phyloP scores from a whole-genome alignment of 1,140 invertebrate species.

The Andricus grossulariae region DNA sequence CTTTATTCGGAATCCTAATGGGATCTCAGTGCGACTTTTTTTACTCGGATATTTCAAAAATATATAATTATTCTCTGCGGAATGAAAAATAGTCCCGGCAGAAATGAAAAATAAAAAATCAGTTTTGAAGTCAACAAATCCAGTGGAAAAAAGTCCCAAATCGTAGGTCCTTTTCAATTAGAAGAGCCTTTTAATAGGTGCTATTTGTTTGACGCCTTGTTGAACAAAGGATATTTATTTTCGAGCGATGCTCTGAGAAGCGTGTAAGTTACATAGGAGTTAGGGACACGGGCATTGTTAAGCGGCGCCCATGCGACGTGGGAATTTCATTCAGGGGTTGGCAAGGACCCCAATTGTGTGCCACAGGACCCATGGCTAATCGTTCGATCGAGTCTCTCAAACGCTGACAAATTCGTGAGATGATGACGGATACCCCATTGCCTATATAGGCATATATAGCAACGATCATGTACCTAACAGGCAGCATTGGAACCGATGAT shows the following conservation, averaged over 20 bases:
- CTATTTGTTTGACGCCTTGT: conserved; percentile 45
- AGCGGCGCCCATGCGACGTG: conserved; percentile 62
- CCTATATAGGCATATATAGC: conserved; percentile 36
- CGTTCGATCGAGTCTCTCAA: conserved; percentile 62
- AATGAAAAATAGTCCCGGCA: too few species aligned
- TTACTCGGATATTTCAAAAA: too few species aligned
- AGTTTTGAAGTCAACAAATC: conserved; percentile 34
- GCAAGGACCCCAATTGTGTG: conserved; percentile 47
- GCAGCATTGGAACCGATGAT: conserved; percentile 55
- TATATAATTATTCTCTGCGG: too few species aligned
- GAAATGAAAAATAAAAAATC: conserved; percentile 1
- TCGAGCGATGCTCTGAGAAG: conserved; percentile 46
- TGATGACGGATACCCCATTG: conserved; percentile 69
- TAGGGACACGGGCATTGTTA: conserved; percentile 54
- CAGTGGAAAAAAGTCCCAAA: background rate
- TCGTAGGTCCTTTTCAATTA: conserved; percentile 40
- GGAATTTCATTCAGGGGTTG: conserved; percentile 63
- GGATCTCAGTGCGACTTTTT: too few species aligned
- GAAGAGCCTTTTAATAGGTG: conserved; percentile 45
- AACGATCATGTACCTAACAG: conserved; percentile 44
- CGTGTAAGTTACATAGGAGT: conserved; percentile 55
- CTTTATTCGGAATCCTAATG: too few species aligned
- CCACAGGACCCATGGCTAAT: conserved; percentile 63
- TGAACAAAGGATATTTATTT: conserved; percentile 57
- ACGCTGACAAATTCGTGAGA: conserved; percentile 71